Evolutionary conservation across 2,888 invertebrate genomes (phyloP), one percentile per base, ranked within the genome.

Genomic region (Tribolium freemani): DNA sequence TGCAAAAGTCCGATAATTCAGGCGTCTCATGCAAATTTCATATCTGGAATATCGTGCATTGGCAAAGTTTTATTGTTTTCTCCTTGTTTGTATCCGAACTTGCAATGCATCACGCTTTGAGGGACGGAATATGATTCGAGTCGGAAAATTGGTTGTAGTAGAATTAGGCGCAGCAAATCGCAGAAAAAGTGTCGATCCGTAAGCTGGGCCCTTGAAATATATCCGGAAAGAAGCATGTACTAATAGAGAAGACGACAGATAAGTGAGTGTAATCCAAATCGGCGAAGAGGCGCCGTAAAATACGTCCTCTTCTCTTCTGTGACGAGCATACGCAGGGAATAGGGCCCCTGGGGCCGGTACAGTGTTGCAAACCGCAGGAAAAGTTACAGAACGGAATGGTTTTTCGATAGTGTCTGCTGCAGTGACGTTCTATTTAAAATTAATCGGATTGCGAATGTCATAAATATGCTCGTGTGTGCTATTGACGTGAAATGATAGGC

Each of bases 221-320:
- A 69, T 69, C 69, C 54, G 64, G 31, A 69, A 69, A 63, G 69
- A 66, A 73, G 60, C 46, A 53, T 63, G 30, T 38, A 53, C 66
- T 73, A 73, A 73, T 73, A 69, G 61, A 66, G 53, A 58, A 68
- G 57, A 72, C 61, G 69, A 69, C 71, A 74, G 69, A 72, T 66
- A 69, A 72, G 53, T 74, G 69, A 66, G 68, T 69, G 64, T 74
- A 74, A 74, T 74, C 66, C 57, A 69, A 72, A 74, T 74, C 68
- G 71, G 67, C 53, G 53, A 50, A 60, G 69, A 72, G 54, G 30
- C 66, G 53, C 38, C 58, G 68, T 63, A 69, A 72, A 69, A 69
- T 72, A 69, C 69, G 63, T 57, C 31, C 44, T 26, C 63, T 31
- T 46, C 67, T 71, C 44, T 26, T 26, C 70, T 66, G 56, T 58